Evolutionary conservation across 2,888 invertebrate species (phyloP), one percentile per base, ranked within the genome.

Genomic region (Leptopilina drosophilae): DNA sequence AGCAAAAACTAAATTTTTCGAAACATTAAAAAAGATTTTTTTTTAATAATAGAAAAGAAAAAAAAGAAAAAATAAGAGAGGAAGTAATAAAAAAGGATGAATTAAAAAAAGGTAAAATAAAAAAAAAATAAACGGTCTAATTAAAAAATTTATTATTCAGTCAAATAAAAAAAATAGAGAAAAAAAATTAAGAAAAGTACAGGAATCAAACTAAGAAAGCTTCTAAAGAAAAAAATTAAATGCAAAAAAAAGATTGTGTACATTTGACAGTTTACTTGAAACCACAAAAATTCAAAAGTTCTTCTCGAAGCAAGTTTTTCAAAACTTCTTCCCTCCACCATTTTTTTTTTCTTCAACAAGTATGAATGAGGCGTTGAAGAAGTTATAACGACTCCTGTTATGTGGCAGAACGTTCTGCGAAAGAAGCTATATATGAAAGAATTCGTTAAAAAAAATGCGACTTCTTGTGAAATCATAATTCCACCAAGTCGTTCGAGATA

Each of bases 301-400:
- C 56, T 33, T 53, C 33, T 33, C 11, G 11, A 12, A 8, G 5
- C 6, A 73, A 73, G 73, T 73, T 73, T 59, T 40, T n/a, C 33
- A 73, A 56, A 20, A 56, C 33, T 40, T 56, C 56, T 49, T 46
- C 9, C 9, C 9, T 5, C 7, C 9, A 20, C 20, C 20, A 9
- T 49, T 49, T 49, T 8, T 49, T 49, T 49, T 49, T 49, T 49
- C 12, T 49, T 9, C 12, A 11, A 33, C 14, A 73, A 53, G 53
- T 33, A 33, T 33, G 53, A 26, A 33, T 9, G n/a, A 73, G 56
- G 53, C 15, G 56, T 56, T 59, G 53, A 73, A 53, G 53, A 73
- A 73, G 73, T 73, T 73, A 59, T 73, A 73, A 69, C 53, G 69
- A 69, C 53, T 69, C 69, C 69, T 33, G 69, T 69, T 69, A 62